A percentile compares a stretch with the other conserved stretches of the same genome.
These are phyloP conservation scores for Pseudoatta argentina DNA, from an alignment of 1,140 invertebrate genomes.

Conservation along the genomic window DNA sequence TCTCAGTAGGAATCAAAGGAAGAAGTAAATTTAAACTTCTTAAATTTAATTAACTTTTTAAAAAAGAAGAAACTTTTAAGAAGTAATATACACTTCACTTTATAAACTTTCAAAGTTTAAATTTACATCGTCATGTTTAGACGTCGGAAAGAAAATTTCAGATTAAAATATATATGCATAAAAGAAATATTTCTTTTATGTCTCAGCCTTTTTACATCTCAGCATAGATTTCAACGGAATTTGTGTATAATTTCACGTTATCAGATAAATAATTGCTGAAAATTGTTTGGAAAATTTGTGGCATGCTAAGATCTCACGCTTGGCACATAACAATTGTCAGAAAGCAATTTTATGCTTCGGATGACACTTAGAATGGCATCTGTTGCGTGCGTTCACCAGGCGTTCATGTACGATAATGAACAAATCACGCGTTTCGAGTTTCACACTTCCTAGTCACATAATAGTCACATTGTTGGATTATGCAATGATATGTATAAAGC, in stretches of 20 bases:
- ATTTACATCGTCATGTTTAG: background rate
- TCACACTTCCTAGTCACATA: conserved; percentile 33
- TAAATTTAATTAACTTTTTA: background rate
- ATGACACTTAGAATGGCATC: conserved; percentile 14
- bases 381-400: background rate
- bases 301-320: background rate
- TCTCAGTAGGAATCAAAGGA: background rate
- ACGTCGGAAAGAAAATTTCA: background rate
- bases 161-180: background rate
- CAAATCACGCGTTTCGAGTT: conserved; percentile 22
- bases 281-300: background rate
- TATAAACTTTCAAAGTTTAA: background rate
- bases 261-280: conserved; percentile 2
- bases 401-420: background rate
- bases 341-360: background rate
- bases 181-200: background rate
- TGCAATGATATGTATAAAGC: conserved; percentile 12
- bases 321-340: background rate
- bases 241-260: background rate
- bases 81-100: background rate
- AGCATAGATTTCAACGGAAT: background rate
- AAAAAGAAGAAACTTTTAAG: background rate
- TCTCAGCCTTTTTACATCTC: background rate
- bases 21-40: background rate
- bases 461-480: conserved; percentile 28